Evolutionary conservation across 2,888 invertebrate species (phyloP), one percentile per base, ranked within the genome.

Genomic region (Drosophila prolongata): DNA sequence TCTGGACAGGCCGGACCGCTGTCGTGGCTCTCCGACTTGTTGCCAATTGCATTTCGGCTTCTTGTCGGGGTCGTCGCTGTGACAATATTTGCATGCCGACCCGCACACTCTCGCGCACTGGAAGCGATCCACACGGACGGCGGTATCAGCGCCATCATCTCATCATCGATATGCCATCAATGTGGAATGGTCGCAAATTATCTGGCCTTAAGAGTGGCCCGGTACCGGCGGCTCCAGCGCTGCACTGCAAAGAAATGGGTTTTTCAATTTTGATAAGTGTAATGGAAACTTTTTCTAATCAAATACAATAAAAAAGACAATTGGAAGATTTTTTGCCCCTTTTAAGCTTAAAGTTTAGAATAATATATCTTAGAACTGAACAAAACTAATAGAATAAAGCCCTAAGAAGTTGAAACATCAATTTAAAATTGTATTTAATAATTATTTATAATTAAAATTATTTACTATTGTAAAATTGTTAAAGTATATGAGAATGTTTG

Each of bases 101-200:
- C 58, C 55, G 58, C 75, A 40, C 50, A 52, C 47, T 47, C 30
- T 34, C 34, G 47, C 6, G 24, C 47, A 24, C 14, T 35, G 40
- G 49, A 27, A 53, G 47, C 53, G 56, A 34, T 40, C 19, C 40
- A 1, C 34, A 19, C 35, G 14, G 24, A 44, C 52, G 65, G 70
- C 35, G 47, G 47, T 87, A 84, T 84, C 89, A 81, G 84, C 70
- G 82, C 81, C 87, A 84, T 80, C 89, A 89, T 87, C 84, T 78
- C 87, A 77, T 89, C 89, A 83, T 85, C 83, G 80, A 87, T 89
- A 76, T 79, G 87, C 87, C 85, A 85, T 89, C 85, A 89, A 87
- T 74, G 85, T 74, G 81, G 87, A 85, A 85, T 85, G 89, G 81
- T 84, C 87, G 89, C 85, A 85, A 85, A 85, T 85, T 87, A 85